Conservation (phyloP, 2,113 vertebrate species). For the Hippocampus guttulatus region DNA sequence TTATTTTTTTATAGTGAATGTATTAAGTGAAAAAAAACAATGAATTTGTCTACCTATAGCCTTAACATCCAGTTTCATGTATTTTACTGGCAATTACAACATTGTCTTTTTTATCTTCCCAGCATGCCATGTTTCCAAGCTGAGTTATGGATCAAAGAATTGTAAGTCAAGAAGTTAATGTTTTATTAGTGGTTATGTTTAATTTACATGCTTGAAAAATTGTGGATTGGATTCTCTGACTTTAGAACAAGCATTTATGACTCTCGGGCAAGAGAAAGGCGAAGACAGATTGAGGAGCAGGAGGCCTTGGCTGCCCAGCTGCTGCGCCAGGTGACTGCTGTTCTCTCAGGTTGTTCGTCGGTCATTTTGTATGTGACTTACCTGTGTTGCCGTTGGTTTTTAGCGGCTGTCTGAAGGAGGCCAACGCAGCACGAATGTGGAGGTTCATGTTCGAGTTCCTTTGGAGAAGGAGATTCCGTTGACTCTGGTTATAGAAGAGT, state of each 20-base stretch:
- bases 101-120: constrained; percentile 15
- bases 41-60: background rate
- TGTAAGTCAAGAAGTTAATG: constrained; percentile 77
- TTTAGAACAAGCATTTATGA: constrained; percentile 90
- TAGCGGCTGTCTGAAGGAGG: constrained; percentile 83
- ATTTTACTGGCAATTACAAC: background rate
- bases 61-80: background rate
- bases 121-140: constrained; percentile 86
- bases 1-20: background rate
- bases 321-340: constrained; percentile 77
- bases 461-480: constrained; percentile 93
- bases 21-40: background rate
- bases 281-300: constrained; percentile 88
- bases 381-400: background rate
- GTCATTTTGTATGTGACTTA: background rate
- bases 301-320: constrained; percentile 83
- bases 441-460: constrained; percentile 85
- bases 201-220: background rate
- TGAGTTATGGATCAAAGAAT: constrained; percentile 95
- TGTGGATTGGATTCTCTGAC: background rate
- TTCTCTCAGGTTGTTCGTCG: background rate
- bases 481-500: constrained; percentile 62
- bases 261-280: constrained; percentile 86
- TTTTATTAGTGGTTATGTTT: background rate
- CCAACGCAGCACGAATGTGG: constrained; percentile 69